These are phyloP conservation scores for Hoplodrina blanda DNA, from an alignment of 2,888 invertebrate genomes.

Conservation along the genomic window DNA sequence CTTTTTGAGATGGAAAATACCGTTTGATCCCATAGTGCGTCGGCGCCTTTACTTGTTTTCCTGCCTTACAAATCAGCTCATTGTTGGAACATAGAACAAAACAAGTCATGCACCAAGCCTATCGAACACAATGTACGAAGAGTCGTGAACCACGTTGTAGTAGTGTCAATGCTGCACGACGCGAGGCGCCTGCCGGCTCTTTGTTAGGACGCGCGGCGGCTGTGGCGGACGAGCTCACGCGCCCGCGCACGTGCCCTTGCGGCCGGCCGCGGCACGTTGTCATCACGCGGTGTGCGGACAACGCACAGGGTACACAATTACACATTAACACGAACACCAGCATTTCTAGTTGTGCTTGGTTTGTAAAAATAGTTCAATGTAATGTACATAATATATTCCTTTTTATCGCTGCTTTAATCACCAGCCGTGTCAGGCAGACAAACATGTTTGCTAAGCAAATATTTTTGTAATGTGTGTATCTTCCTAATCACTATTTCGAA, in stretches of 20 bases:
- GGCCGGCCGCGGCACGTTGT: no score
- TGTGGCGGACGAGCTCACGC: no score
- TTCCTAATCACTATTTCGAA: background rate
- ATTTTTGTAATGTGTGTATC: background rate
- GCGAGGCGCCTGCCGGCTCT: conserved; percentile 12
- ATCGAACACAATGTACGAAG: conserved; percentile 21
- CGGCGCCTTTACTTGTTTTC: background rate
- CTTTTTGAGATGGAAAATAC: no score
- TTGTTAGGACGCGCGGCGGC: conserved; percentile 21
- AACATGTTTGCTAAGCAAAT: background rate
- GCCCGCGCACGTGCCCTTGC: no score
- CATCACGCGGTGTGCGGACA: no score
- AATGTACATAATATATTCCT: background rate
- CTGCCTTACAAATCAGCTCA: conserved; percentile 11
- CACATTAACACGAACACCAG: background rate
- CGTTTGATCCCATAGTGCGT: no score
- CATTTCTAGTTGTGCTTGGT: background rate
- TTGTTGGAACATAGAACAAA: conserved; percentile 10
- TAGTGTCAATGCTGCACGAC: conserved; percentile 36
- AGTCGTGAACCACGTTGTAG: conserved; percentile 33
- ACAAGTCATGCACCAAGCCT: conserved; percentile 20
- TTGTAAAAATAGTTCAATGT: background rate
- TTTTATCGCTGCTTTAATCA: background rate
- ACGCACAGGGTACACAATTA: background rate
- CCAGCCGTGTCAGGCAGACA: no score